These are phyloP conservation scores for Suillia variegata DNA, from an alignment of 2,888 invertebrate species.

Conservation along the genomic window DNA sequence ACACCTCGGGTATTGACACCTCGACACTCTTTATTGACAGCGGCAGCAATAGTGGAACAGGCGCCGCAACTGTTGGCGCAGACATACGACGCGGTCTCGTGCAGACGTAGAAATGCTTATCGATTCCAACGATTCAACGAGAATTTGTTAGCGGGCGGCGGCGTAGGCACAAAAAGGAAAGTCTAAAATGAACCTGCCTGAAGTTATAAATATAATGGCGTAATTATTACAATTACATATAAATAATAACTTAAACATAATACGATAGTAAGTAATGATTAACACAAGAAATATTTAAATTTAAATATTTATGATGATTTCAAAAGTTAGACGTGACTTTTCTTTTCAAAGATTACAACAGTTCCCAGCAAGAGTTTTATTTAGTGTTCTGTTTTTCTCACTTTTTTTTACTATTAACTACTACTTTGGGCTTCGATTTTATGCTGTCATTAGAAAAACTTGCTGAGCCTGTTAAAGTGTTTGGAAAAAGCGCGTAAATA, in stretches of 20 bases:
- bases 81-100: slow-evolving; percentile 59
- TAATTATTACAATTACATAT: neutral
- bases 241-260: neutral
- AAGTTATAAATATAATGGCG: neutral
- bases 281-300: no score
- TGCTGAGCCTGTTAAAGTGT: no score
- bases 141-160: neutral
- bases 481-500: no score
- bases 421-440: no score
- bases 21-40: slow-evolving; percentile 52
- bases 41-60: slow-evolving; percentile 40
- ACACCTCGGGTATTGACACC: slow-evolving; percentile 54
- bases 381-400: no score
- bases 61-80: slow-evolving; percentile 29
- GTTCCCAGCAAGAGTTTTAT: no score
- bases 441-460: no score
- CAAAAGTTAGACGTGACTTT: no score
- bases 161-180: neutral
- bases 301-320: no score
- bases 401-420: no score
- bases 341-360: no score
- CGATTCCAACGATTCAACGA: slow-evolving; percentile 12
- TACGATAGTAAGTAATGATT: slow-evolving; percentile 4
- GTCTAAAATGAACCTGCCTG: neutral
- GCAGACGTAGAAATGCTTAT: slow-evolving; percentile 57